phyloP scores from a whole-genome alignment of 2,888 invertebrate species.

The Papilio gigon region DNA sequence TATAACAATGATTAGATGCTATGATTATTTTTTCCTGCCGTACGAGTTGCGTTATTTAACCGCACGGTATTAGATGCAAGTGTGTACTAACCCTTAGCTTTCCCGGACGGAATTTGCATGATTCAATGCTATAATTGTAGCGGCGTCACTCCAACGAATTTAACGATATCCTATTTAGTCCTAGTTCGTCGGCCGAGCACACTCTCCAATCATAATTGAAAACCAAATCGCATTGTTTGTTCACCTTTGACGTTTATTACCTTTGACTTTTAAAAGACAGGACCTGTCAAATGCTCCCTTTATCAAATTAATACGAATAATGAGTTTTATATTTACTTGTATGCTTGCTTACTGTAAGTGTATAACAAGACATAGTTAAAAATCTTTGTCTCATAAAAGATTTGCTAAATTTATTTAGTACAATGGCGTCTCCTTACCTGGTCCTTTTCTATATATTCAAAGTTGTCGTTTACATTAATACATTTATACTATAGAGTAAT shows the following conservation, averaged over 20 bases:
- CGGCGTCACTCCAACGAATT: slow-evolving; percentile 31
- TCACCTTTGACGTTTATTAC: slow-evolving; percentile 24
- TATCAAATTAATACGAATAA: neutral
- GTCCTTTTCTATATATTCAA: neutral
- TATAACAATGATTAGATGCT: too few species aligned
- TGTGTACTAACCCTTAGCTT: neutral
- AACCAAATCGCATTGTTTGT: slow-evolving; percentile 33
- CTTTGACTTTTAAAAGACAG: neutral
- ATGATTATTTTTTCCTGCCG: too few species aligned
- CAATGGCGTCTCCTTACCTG: neutral
- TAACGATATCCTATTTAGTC: slow-evolving; percentile 31
- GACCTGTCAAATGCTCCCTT: neutral
- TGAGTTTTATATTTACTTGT: neutral
- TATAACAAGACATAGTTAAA: too few species aligned
- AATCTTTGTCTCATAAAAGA: too few species aligned
- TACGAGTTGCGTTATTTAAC: too few species aligned
- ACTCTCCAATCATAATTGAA: slow-evolving; percentile 27
- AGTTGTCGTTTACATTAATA: neutral
- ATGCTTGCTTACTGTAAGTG: neutral
- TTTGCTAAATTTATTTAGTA: neutral
- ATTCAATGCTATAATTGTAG: slow-evolving; percentile 42
- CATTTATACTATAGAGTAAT: neutral
- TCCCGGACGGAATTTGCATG: slow-evolving; percentile 28
- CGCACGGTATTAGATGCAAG: neutral
- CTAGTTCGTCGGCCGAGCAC: slow-evolving; percentile 2